phyloP scores from a whole-genome alignment of 2,888 invertebrate species.

The Clunio marinus region DNA sequence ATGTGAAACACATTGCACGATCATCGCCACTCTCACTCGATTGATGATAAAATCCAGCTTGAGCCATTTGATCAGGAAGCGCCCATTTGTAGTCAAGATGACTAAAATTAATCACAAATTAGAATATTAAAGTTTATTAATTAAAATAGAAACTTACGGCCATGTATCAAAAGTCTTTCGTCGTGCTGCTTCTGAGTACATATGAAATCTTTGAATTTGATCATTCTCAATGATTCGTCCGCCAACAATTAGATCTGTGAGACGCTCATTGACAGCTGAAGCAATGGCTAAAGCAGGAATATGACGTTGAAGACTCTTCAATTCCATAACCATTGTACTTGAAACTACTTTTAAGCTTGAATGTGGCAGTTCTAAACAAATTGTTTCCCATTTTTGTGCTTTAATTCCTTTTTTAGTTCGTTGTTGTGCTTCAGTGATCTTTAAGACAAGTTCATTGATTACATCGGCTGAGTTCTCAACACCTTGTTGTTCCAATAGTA shows the following conservation, averaged over 20 bases:
- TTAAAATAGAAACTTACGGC: constrained; percentile 70
- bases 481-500: constrained; percentile 67
- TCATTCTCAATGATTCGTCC: constrained; percentile 50
- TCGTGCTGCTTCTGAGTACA: constrained; percentile 90
- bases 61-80: constrained; percentile 91
- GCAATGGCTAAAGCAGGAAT: constrained; percentile 84
- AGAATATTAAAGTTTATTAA: constrained; percentile 5
- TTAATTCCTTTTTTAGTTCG: constrained; percentile 80
- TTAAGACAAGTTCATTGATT: constrained; percentile 69
- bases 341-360: constrained; percentile 75
- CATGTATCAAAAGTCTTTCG: constrained; percentile 88
- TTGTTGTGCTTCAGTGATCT: constrained; percentile 66
- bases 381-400: constrained; percentile 92
- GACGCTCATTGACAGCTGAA: constrained; percentile 81
- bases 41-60: constrained; percentile 94
- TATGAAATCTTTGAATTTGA: constrained; percentile 56
- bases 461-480: constrained; percentile 75
- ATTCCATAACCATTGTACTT: constrained; percentile 72
- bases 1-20: constrained; percentile 93
- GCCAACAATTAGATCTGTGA: constrained; percentile 67
- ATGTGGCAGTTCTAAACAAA: constrained; percentile 76
- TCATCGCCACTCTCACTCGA: constrained; percentile 87
- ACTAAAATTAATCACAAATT: not conserved
- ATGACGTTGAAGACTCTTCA: constrained; percentile 75
- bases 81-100: constrained; percentile 69